phyloP scores from a whole-genome alignment of 2,797 vertebrate genomes.

The Chrosomus eos region DNA sequence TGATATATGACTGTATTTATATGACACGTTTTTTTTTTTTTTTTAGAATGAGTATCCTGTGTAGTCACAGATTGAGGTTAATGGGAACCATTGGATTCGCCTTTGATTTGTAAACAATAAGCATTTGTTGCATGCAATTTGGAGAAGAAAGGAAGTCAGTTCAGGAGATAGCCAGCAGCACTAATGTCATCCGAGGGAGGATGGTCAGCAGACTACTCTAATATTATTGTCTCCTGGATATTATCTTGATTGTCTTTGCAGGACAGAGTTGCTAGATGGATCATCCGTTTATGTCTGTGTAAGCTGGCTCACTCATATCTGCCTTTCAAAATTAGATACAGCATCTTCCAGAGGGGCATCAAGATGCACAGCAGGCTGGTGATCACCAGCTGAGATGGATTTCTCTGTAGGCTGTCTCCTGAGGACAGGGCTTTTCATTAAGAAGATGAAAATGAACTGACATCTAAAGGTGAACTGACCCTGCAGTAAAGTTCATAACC shows the following conservation, averaged over 20 bases:
- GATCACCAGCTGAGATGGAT: slow-evolving; percentile 82
- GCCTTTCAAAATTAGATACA: slow-evolving; percentile 82
- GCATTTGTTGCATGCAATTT: neutral
- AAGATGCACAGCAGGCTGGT: slow-evolving; percentile 81
- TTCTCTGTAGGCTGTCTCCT: slow-evolving; percentile 85
- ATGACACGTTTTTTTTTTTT: neutral
- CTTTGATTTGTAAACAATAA: neutral
- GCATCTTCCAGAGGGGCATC: slow-evolving; percentile 78
- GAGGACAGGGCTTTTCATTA: slow-evolving; percentile 80
- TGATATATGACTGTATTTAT: neutral
- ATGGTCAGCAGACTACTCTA: slow-evolving; percentile 34
- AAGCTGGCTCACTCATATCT: slow-evolving; percentile 66
- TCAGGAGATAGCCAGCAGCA: slow-evolving; percentile 64
- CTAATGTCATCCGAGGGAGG: slow-evolving; percentile 37
- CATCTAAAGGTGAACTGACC: slow-evolving; percentile 87
- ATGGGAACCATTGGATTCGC: neutral
- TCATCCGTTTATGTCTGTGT: slow-evolving; percentile 34
- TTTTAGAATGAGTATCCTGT: neutral
- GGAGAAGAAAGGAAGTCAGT: neutral
- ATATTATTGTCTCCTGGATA: slow-evolving; percentile 31
- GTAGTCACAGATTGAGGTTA: neutral
- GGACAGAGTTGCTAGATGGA: slow-evolving; percentile 50
- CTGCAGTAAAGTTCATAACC: slow-evolving; percentile 88
- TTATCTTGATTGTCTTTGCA: slow-evolving; percentile 56
- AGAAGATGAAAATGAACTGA: slow-evolving; percentile 90